A percentile compares a stretch with the other conserved stretches of the same genome.
Conservation (phyloP, 2,888 invertebrate genomes). For the Amiota mariae region DNA sequence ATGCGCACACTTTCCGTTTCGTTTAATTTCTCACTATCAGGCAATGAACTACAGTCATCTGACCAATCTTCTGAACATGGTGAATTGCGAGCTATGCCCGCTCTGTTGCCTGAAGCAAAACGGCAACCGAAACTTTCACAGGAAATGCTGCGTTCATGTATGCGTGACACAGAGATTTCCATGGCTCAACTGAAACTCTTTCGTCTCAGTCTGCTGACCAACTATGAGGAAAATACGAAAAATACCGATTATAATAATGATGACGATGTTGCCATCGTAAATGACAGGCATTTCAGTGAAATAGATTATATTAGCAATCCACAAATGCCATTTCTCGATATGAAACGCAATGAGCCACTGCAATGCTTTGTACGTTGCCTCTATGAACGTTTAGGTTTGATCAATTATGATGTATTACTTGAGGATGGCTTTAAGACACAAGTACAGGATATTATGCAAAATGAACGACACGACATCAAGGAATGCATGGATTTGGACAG, state of each 20-base stretch:
- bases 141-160: slow-evolving; percentile 58
- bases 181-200: slow-evolving; percentile 65
- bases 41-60: slow-evolving; percentile 42
- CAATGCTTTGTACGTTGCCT: slow-evolving; percentile 66
- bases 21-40: slow-evolving; percentile 59
- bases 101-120: slow-evolving; percentile 17
- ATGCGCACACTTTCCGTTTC: slow-evolving; percentile 57
- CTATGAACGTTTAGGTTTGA: slow-evolving; percentile 62
- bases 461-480: slow-evolving; percentile 46
- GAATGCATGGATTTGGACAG: slow-evolving; percentile 57
- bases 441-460: slow-evolving; percentile 44
- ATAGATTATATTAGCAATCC: slow-evolving; percentile 42
- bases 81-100: background rate
- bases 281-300: slow-evolving; percentile 34
- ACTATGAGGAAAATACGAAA: slow-evolving; percentile 25
- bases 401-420: slow-evolving; percentile 56
- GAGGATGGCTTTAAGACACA: slow-evolving; percentile 57
- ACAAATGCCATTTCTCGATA: slow-evolving; percentile 41
- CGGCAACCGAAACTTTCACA: slow-evolving; percentile 38
- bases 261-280: slow-evolving; percentile 34
- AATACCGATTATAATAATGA: slow-evolving; percentile 17
- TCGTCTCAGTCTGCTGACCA: slow-evolving; percentile 52
- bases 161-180: slow-evolving; percentile 63
- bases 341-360: slow-evolving; percentile 57
- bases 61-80: background rate